phyloP scores from a whole-genome alignment of 2,113 vertebrate species.

The Salminus brasiliensis region DNA sequence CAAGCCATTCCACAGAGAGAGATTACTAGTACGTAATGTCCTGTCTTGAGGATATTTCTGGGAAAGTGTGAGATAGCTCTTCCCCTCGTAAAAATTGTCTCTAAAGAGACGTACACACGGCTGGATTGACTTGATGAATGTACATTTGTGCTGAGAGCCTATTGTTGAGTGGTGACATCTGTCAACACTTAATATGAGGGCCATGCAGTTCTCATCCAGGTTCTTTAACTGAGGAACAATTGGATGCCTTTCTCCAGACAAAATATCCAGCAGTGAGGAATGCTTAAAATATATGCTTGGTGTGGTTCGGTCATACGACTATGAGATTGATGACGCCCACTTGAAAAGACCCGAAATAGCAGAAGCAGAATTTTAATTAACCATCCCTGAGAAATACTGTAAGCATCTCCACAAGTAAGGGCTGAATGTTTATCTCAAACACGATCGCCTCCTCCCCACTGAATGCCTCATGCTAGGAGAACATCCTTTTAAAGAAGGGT shows the following conservation, averaged over 20 bases:
- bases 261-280: constrained; percentile 3
- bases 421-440: neutral
- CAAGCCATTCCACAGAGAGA: constrained; percentile 4
- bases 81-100: constrained; percentile 28
- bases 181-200: constrained; percentile 30
- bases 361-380: constrained; percentile 8
- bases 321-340: neutral
- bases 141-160: constrained; percentile 12
- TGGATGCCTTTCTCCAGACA: neutral
- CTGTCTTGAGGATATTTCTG: constrained; percentile 16
- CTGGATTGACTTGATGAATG: constrained; percentile 32
- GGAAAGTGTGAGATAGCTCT: constrained; percentile 30
- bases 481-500: constrained; percentile 1
- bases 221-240: neutral
- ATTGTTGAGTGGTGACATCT: constrained; percentile 25
- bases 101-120: neutral
- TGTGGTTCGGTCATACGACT: constrained; percentile 7
- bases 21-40: neutral
- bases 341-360: constrained; percentile 15
- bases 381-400: neutral
- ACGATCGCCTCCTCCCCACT: neutral
- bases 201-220: neutral
- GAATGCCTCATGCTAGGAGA: neutral
- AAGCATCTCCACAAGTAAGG: neutral
- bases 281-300: constrained; percentile 8